These are phyloP conservation scores for Halesus radiatus DNA, from an alignment of 1,140 invertebrate species.

Conservation along the genomic window DNA sequence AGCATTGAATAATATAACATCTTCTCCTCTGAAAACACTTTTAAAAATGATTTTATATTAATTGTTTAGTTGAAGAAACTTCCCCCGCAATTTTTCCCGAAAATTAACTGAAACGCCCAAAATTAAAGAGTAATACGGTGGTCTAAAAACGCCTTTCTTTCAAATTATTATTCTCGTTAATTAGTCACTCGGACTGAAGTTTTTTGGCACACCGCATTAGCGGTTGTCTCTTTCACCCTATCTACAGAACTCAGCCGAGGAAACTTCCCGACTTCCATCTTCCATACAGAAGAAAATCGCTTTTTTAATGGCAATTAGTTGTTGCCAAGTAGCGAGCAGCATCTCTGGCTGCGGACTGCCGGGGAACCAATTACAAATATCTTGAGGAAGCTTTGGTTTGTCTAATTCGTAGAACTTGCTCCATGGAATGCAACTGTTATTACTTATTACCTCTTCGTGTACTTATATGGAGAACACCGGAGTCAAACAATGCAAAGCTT, in stretches of 20 bases:
- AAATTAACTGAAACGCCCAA: not conserved
- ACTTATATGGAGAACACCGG: too few species aligned
- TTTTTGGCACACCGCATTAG: slow-evolving; percentile 33
- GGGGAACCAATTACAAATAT: not conserved
- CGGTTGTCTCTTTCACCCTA: slow-evolving; percentile 22
- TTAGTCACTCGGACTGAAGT: slow-evolving; percentile 24
- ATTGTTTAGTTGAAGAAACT: not conserved
- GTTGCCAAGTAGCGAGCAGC: not conserved
- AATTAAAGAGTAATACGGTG: slow-evolving; percentile 13
- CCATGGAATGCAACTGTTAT: too few species aligned
- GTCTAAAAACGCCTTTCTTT: slow-evolving; percentile 11
- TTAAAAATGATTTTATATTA: too few species aligned
- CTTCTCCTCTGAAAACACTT: too few species aligned
- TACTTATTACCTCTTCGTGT: too few species aligned
- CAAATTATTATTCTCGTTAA: slow-evolving; percentile 30
- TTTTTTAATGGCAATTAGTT: slow-evolving; percentile 31
- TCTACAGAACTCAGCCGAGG: not conserved
- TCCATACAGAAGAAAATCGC: slow-evolving; percentile 3
- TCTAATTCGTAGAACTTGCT: not conserved
- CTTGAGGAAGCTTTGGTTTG: not conserved
- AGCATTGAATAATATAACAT: too few species aligned
- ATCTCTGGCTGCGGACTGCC: not conserved
- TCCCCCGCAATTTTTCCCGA: not conserved
- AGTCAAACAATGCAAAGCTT: too few species aligned
- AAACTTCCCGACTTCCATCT: slow-evolving; percentile 10